phyloP scores from a whole-genome alignment of 2,888 invertebrate species.

The Trissoscelio sp. region DNA sequence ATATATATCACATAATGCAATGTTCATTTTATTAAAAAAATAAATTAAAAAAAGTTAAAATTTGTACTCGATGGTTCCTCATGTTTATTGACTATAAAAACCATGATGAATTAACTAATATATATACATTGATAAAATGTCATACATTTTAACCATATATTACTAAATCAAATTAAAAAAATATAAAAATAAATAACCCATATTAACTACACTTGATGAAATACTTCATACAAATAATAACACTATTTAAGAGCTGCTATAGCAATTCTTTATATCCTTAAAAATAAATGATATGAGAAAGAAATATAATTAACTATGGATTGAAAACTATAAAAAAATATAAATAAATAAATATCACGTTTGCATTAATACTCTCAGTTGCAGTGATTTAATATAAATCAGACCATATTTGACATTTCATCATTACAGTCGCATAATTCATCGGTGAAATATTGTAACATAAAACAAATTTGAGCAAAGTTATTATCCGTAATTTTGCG shows the following conservation, averaged over 20 bases:
- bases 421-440: conserved; percentile 61
- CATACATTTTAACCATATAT: conserved; percentile 9
- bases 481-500: conserved; percentile 60
- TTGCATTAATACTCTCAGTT: conserved; percentile 61
- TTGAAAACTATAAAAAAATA: conserved; percentile 49
- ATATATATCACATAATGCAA: conserved; percentile 48
- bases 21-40: conserved; percentile 10
- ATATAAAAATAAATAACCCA: conserved; percentile 36
- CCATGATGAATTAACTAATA: conserved; percentile 32
- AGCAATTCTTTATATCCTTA: conserved; percentile 46
- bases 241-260: conserved; percentile 27
- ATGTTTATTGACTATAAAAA: conserved; percentile 23
- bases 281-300: conserved; percentile 41
- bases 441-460: conserved; percentile 46
- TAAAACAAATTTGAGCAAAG: conserved; percentile 58
- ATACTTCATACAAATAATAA: conserved; percentile 21
- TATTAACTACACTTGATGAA: conserved; percentile 26
- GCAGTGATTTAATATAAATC: conserved; percentile 65
- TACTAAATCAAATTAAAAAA: conserved; percentile 26
- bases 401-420: conserved; percentile 44
- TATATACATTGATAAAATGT: conserved; percentile 27
- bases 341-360: conserved; percentile 62
- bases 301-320: conserved; percentile 42
- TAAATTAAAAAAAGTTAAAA: conserved; percentile 4
- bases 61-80: conserved; percentile 25